Base-by-base conservation (phyloP, 2,888 invertebrate species). In the Lumbricus terrestris region DNA sequence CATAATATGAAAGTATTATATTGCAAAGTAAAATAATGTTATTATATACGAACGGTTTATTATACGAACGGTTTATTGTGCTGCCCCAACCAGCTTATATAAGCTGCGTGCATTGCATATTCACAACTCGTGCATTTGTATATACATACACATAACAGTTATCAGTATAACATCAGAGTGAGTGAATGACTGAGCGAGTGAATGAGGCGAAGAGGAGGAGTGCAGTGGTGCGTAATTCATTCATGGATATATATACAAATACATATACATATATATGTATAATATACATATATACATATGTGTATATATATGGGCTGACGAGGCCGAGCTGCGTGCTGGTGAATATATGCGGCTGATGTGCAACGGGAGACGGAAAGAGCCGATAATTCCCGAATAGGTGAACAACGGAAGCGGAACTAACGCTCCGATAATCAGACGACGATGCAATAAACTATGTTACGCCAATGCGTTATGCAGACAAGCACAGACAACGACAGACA, bases 321-420 rank as follows among this genome's bases (percentile, higher is more conserved):
- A n/a, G n/a, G n/a, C n/a, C n/a, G n/a, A n/a, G 47, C 47, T 18
- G 47, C 20, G 47, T 69, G n/a, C 69, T 69, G 69, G 29, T n/a
- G 29, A n/a, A 29, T 69, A 69, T n/a, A 69, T n/a, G n/a, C 29
- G 69, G n/a, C 69, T 69, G 29, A 69, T n/a, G n/a, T 69, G 69
- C 69, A 8, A 69, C 69, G 69, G n/a, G 29, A 69, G 69, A 69
- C 69, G 29, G 69, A 69, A 69, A 69, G 69, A 69, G 69, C 69
- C n/a, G 69, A 69, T 69, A 69, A 69, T 69, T 69, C 69, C 47
- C 69, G 69, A 69, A 69, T 69, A 69, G 4, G 29, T 69, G 29
- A 69, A 69, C 69, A 69, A 69, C 69, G 69, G 69, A 69, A 69
- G 69, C 69, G n/a, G 69, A 69, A 69, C 69, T 69, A 69, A 69